Conservation (phyloP, 1,140 invertebrate genomes). For the Leptinotarsa lineolata region DNA sequence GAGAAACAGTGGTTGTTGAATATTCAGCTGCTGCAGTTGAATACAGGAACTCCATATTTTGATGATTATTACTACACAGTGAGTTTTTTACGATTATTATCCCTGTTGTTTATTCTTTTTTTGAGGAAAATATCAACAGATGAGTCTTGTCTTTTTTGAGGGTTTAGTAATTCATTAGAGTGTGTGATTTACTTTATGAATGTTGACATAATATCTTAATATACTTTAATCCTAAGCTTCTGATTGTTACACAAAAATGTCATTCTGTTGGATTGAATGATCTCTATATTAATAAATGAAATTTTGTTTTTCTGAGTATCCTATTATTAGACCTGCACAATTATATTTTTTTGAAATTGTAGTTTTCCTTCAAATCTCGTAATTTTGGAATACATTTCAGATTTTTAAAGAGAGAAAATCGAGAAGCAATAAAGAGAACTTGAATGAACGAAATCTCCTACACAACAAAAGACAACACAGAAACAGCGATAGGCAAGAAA, state of each 20-base stretch:
- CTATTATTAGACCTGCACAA: background rate
- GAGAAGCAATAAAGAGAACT: slow-evolving; percentile 61
- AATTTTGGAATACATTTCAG: slow-evolving; percentile 47
- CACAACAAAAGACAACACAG: slow-evolving; percentile 54
- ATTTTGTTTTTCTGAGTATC: background rate
- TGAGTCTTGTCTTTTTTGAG: no score
- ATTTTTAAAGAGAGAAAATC: slow-evolving; percentile 66
- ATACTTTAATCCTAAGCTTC: background rate
- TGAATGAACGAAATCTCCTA: slow-evolving; percentile 42
- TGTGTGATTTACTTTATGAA: background rate
- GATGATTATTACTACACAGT: slow-evolving; percentile 86
- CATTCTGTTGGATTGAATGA: background rate
- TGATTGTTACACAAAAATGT: background rate
- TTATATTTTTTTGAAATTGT: background rate
- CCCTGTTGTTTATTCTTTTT: no score
- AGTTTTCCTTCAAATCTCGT: background rate
- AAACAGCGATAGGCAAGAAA: slow-evolving; percentile 58
- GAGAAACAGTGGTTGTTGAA: slow-evolving; percentile 94
- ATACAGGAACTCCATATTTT: slow-evolving; percentile 82
- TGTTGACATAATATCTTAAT: background rate
- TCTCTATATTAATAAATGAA: background rate
- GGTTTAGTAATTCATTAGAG: no score
- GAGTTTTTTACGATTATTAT: slow-evolving; percentile 24
- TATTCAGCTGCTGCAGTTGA: slow-evolving; percentile 87
- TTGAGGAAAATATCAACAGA: no score